A percentile compares a stretch with the other conserved stretches of the same genome.
Evolutionary conservation across 2,888 invertebrate genomes (phyloP).

Genomic region (Hipparchia sbordonii): DNA sequence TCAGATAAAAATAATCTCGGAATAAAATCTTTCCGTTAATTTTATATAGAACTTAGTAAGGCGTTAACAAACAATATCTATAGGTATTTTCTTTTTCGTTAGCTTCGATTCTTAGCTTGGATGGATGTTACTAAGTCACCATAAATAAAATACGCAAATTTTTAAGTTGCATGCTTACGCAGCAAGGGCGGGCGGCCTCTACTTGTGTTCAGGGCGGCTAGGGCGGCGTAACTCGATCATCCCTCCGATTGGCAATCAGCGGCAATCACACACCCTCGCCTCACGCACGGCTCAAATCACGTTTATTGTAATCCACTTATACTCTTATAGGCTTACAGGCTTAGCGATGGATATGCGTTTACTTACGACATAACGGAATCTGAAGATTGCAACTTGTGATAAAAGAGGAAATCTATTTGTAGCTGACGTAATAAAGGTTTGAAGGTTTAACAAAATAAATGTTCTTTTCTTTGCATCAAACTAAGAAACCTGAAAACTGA

Average conservation of each 20-base stretch:
- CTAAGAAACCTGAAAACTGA: too few relatives aligned
- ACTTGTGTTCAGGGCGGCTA: constrained; percentile 1
- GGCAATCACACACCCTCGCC: constrained; percentile 30
- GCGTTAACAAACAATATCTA: too few relatives aligned
- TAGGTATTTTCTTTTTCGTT: too few relatives aligned
- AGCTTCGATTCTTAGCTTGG: too few relatives aligned
- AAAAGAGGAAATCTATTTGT: background rate
- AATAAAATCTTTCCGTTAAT: too few relatives aligned
- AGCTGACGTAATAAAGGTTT: background rate
- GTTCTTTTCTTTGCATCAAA: too few relatives aligned
- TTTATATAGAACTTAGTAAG: too few relatives aligned
- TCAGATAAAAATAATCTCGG: too few relatives aligned
- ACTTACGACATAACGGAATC: background rate
- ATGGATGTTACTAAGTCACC: too few relatives aligned
- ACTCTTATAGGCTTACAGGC: constrained; percentile 12
- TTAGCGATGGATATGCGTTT: background rate
- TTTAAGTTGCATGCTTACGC: background rate
- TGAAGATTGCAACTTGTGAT: background rate
- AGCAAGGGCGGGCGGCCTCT: constrained; percentile 11
- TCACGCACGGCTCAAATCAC: constrained; percentile 17
- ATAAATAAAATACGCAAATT: background rate
- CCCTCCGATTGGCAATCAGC: constrained; percentile 54
- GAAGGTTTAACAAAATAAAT: too few relatives aligned
- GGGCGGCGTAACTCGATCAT: constrained; percentile 42
- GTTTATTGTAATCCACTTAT: constrained; percentile 28